Evolutionary conservation across 23 tunicate genomes (phyloP), one percentile per base, ranked within the genome.

Genomic region (Trididemnum nubilum): DNA sequence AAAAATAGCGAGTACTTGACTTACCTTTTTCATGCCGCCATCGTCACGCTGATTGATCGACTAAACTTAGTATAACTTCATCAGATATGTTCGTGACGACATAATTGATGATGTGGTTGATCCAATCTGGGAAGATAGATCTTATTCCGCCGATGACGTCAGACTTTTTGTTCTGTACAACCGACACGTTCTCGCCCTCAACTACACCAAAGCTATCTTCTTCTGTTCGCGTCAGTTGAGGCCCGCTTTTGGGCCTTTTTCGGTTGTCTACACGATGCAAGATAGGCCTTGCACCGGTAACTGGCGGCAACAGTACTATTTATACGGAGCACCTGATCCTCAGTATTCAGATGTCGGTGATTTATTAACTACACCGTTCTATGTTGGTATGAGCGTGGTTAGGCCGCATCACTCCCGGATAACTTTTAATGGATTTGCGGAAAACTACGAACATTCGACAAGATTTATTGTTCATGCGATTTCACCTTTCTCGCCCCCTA

Each of bases 391-490:
- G 25, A 72, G 59, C 0, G 28, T 9, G 2, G 5, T 34, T 24
- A 29, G 29, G 33, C 93, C 93, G 1, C 38, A 82, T 67, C 82
- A 88, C 33, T 75, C 87, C 23, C 51, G 93, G 15, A n/a, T 76
- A 25, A 78, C 85, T 35, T 88, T 63, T 44, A 33, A 66, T 33
- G 32, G 29, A 35, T 88, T 36, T 77, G 81, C 77, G 2, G 19
- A 19, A 32, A 35, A 37, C 19, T 88, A 59, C 72, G 50, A 40
- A 0, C 12, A 51, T 38, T 63, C 72, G 15, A 33, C 26, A 0
- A 82, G 83, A 27, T 88, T 82, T 70, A 51, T 77, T 1, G 87
- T 71, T 3, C n/a, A 60, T 27, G 79, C 4, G 25, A 5, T 24
- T 2, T 7, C 67, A 19, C n/a, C 81, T 26, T 2, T 2, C 35